These are phyloP conservation scores for Hippoglossus stenolepis DNA, from an alignment of 2,113 vertebrate species.

Conservation along the genomic window DNA sequence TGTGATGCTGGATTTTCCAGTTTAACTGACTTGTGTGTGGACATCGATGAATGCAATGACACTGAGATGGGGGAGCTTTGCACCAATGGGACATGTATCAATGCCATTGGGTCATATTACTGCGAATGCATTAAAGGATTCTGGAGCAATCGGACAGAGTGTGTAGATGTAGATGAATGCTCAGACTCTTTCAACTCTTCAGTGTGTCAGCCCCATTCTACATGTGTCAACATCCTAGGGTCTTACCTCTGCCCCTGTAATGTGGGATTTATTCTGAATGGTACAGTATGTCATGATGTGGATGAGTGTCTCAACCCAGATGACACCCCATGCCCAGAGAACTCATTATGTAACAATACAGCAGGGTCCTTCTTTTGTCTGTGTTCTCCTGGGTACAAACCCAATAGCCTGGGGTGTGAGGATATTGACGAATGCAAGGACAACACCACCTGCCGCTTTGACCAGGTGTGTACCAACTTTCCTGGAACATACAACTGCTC, in stretches of 20 bases:
- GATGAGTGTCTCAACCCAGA: constrained; percentile 75
- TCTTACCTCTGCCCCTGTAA: constrained; percentile 81
- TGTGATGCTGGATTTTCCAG: constrained; percentile 79
- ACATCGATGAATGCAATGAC: constrained; percentile 80
- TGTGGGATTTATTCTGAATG: constrained; percentile 74
- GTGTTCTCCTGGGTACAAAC: constrained; percentile 72
- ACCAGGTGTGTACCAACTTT: constrained; percentile 83
- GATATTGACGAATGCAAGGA: constrained; percentile 81
- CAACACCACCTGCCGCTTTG: constrained; percentile 72
- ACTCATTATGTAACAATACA: constrained; percentile 81
- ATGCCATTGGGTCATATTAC: constrained; percentile 81
- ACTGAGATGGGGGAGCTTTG: constrained; percentile 55
- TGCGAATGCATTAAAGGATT: constrained; percentile 82
- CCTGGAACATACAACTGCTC: constrained; percentile 76
- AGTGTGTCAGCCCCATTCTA: constrained; percentile 72
- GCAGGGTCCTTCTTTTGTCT: constrained; percentile 79
- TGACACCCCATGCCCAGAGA: constrained; percentile 65
- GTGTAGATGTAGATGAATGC: constrained; percentile 85
- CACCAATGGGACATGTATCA: constrained; percentile 79
- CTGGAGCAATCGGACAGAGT: constrained; percentile 75
- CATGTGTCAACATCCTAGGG: constrained; percentile 79
- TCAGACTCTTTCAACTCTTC: constrained; percentile 57
- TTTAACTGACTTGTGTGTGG: constrained; percentile 69
- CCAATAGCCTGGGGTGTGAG: constrained; percentile 55
- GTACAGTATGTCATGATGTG: constrained; percentile 76